Base-by-base conservation (phyloP, 2,888 invertebrate genomes). In the Apamea crenata region DNA sequence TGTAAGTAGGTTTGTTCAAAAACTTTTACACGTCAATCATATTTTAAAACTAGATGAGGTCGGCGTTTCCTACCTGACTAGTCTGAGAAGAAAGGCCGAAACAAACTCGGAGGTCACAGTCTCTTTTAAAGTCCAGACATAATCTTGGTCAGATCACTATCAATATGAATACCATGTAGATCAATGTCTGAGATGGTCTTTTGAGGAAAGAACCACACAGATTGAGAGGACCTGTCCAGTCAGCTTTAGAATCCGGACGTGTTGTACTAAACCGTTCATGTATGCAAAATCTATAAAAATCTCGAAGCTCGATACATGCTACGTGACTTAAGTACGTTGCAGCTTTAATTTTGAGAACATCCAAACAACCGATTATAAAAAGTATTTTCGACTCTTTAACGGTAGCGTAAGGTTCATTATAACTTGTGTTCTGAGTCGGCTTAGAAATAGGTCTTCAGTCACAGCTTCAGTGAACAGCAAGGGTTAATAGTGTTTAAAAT, bases 401-500 rank as follows among this genome's bases (percentile, higher is more conserved):
- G 0, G 16, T 7, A 12, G 0, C 0, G 7, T 69, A 86, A 65
- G 75, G 67, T 81, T 40, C 7, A 59, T 47, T 73, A 77, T 70
- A 21, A 50, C 2, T 68, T 75, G 53, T 8, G 10, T 29, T 29
- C 36, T 61, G 8, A 25, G 40, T 25, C 36, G 32, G 65, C 44
- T 68, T 78, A 61, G 77, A 84, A 83, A 81, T 83, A 74, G 74
- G 85, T 82, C 82, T 88, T 78, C n/a, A 59, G 12, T 59, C 12
- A 59, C 56, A 59, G 56, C n/a, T 59, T 59, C 68, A 78, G 81
- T 68, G 78, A 80, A 80, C 44, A 56, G 81, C 72, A 78, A 83
- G 85, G 81, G 87, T 88, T 88, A 86, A 88, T 89, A 85, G 84
- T 75, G 83, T 89, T 83, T 89, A 83, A 89, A 89, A 89, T 89